Evolutionary conservation across 2,888 invertebrate species (phyloP), one percentile per base, ranked within the genome.

Genomic region (Cryptus viduatorius): DNA sequence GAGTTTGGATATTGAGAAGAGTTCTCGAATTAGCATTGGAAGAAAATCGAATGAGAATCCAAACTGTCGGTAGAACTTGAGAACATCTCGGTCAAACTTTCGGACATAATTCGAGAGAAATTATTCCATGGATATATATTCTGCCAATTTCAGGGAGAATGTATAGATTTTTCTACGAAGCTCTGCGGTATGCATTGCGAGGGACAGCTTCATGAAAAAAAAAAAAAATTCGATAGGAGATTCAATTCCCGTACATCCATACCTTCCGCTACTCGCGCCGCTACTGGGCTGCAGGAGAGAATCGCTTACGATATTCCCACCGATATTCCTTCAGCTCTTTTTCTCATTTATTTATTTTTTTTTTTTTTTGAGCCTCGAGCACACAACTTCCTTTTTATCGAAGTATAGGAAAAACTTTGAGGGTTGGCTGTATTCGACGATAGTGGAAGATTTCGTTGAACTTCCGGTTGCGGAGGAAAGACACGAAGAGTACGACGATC

Each of bases 231-330:
- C 82, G 71, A 82, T 68, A 61, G 68, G 50, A 78, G 78, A 82
- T 82, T 78, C 78, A 78, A 82, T 82, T 78, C 61, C 65, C 82
- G 71, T 16, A 67, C 53, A 68, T 82, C 82, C 73, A 77, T 82
- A 78, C 68, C 59, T 72, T 73, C 73, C 73, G 68, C 44, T 29
- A 44, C 61, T 82, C 46, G 37, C 64, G 61, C 31, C 61, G 68
- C 37, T 83, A 61, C 68, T 61, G 78, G 37, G 29, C 48, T 65
- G 79, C 79, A 59, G 69, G 16, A 29, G 72, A 24, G 44, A 76
- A 83, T 71, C 83, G 75, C 71, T 83, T 76, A 76, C 69, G 65
- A 79, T 83, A 75, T 79, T 67, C 71, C 53, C 19, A 48, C 16
- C 61, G 48, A 65, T 69, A 79, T 65, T 79, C 71, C 83, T 29